These are phyloP conservation scores for Semnornis frantzii DNA, from an alignment of 2,113 vertebrate genomes.

Conservation along the genomic window DNA sequence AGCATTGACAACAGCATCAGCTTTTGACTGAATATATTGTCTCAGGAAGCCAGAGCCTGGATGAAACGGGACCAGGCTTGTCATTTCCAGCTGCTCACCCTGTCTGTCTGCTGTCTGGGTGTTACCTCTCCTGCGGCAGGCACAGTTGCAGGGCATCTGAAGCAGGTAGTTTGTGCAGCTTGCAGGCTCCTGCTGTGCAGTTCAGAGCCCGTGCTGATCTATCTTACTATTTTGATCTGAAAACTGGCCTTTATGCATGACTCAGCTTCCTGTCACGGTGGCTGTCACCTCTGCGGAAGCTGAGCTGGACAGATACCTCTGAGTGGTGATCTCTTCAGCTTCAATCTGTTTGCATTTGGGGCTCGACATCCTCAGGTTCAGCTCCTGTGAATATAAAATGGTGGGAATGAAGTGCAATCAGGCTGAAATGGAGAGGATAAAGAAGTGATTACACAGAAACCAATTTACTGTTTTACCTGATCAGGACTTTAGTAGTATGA, in stretches of 20 bases:
- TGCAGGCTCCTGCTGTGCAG: background rate
- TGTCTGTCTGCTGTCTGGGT: background rate
- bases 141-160: background rate
- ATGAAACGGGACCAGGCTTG: background rate
- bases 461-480: background rate
- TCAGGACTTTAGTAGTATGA: background rate
- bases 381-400: background rate
- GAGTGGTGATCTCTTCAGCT: background rate
- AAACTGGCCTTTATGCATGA: constrained; percentile 29
- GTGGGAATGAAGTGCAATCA: background rate
- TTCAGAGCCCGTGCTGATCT: background rate
- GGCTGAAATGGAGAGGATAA: background rate
- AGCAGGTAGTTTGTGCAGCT: background rate
- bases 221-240: background rate
- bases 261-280: constrained; percentile 34
- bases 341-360: background rate
- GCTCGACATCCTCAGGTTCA: background rate
- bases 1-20: background rate
- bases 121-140: background rate
- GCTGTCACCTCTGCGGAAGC: constrained; percentile 19
- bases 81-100: background rate
- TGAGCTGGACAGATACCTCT: background rate
- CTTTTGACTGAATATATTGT: background rate
- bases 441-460: background rate
- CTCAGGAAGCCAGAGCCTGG: background rate